A percentile compares a stretch with the other conserved stretches of the same genome.
Conservation (phyloP, 2,888 invertebrate genomes). For the Nycteola revayana region DNA sequence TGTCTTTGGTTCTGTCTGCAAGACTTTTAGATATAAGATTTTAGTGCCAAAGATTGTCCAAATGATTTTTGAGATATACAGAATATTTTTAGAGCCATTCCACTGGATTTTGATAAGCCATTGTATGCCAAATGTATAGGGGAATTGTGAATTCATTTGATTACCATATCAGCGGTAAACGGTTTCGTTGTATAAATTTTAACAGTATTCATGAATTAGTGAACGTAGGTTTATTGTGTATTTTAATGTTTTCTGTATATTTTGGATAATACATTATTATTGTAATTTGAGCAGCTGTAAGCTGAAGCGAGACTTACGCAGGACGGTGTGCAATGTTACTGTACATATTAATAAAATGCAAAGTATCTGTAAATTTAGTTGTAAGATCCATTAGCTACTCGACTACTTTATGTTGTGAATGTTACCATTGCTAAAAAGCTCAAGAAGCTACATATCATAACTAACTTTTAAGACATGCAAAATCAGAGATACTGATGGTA, state of each 20-base stretch:
- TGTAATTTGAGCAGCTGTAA: conserved; percentile 27
- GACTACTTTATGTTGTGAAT: conserved; percentile 48
- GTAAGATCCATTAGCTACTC: conserved; percentile 30
- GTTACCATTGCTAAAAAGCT: conserved; percentile 72
- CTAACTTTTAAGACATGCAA: too few species aligned
- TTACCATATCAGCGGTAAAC: conserved; percentile 28
- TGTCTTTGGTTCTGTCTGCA: conserved; percentile 61
- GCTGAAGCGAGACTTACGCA: conserved; percentile 45
- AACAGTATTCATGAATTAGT: conserved; percentile 49
- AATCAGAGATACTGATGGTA: conserved; percentile 35
- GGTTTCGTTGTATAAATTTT: conserved; percentile 30
- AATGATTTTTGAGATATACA: conserved; percentile 64
- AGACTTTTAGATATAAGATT: conserved; percentile 68
- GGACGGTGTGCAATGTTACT: conserved; percentile 54
- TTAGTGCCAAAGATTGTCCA: conserved; percentile 81
- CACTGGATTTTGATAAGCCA: conserved; percentile 63
- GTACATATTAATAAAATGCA: conserved; percentile 66
- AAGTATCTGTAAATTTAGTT: conserved; percentile 45
- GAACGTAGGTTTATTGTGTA: conserved; percentile 24
- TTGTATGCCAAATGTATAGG: conserved; percentile 67
- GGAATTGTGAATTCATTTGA: conserved; percentile 34
- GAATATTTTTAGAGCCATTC: conserved; percentile 68
- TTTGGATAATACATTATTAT: conserved; percentile 43
- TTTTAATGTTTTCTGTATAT: conserved; percentile 51
- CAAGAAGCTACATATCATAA: conserved; percentile 73